Evolutionary conservation across 1,140 invertebrate species (phyloP).

Genomic region (Lineus longissimus): DNA sequence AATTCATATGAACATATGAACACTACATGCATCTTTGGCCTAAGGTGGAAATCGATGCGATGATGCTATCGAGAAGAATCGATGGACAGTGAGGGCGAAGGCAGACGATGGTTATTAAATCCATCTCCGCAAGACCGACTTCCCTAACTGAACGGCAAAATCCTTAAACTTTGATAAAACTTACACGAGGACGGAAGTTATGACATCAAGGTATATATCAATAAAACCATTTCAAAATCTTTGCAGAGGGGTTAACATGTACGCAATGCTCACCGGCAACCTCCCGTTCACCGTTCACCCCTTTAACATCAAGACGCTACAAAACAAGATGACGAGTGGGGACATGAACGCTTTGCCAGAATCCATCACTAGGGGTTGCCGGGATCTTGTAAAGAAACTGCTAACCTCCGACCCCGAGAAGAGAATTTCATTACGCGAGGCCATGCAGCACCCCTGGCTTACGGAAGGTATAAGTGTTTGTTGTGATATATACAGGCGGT

Average conservation of each 20-base stretch:
- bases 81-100: too few species aligned
- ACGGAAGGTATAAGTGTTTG: constrained; percentile 58
- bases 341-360: constrained; percentile 50
- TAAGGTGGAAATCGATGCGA: too few species aligned
- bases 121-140: too few species aligned
- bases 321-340: constrained; percentile 49
- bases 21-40: too few species aligned
- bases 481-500: constrained; percentile 39
- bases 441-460: constrained; percentile 46
- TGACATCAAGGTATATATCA: too few species aligned
- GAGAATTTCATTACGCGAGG: constrained; percentile 38
- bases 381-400: constrained; percentile 42
- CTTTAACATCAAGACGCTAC: constrained; percentile 49
- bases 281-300: constrained; percentile 52
- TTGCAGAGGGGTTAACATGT: constrained; percentile 52
- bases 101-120: too few species aligned
- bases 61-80: too few species aligned
- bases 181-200: too few species aligned
- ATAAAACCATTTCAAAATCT: not conserved
- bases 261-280: constrained; percentile 51
- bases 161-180: too few species aligned
- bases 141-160: too few species aligned
- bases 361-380: constrained; percentile 34
- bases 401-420: constrained; percentile 45
- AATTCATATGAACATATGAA: too few species aligned